Evolutionary conservation across 1,140 invertebrate genomes (phyloP).

Genomic region (Zaprionus capensis): DNA sequence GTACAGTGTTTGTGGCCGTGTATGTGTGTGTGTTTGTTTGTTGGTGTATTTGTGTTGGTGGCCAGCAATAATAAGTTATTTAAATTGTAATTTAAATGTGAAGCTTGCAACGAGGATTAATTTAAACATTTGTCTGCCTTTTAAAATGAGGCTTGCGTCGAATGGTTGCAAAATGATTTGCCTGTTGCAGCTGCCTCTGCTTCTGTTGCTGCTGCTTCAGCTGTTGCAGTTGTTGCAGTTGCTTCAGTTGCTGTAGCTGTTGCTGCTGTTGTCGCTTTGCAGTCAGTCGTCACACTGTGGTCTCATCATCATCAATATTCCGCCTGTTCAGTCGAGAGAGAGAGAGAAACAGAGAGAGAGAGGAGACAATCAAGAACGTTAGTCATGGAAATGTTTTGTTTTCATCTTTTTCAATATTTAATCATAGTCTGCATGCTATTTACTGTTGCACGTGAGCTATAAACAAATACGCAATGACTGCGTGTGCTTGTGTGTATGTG

Average conservation of each 20-base stretch:
- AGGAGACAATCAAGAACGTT: conserved; percentile 12
- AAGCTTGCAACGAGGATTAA: conserved; percentile 12
- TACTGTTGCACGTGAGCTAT: conserved; percentile 14
- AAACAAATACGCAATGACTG: neutral
- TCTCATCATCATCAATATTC: conserved; percentile 84
- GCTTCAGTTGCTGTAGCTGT: conserved; percentile 21
- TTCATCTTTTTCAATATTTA: conserved; percentile 10
- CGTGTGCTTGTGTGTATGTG: neutral
- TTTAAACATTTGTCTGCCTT: conserved; percentile 50
- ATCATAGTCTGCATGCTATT: conserved; percentile 14
- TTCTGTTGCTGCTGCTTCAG: conserved; percentile 37
- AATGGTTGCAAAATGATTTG: conserved; percentile 69
- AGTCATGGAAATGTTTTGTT: conserved; percentile 11
- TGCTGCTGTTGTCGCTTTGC: conserved; percentile 37
- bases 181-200: conserved; percentile 45
- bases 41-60: neutral
- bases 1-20: conserved; percentile 23
- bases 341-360: neutral
- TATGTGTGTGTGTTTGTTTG: conserved; percentile 7
- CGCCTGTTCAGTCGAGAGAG: conserved; percentile 61
- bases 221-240: conserved; percentile 27
- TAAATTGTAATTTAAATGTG: conserved; percentile 21
- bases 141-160: conserved; percentile 71
- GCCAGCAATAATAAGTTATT: conserved; percentile 24
- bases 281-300: conserved; percentile 78